Percentiles rank a stretch among this genome's conserved stretches.
phyloP scores from a whole-genome alignment of 2,797 vertebrate species.

The Pachyuromys duprasi region DNA sequence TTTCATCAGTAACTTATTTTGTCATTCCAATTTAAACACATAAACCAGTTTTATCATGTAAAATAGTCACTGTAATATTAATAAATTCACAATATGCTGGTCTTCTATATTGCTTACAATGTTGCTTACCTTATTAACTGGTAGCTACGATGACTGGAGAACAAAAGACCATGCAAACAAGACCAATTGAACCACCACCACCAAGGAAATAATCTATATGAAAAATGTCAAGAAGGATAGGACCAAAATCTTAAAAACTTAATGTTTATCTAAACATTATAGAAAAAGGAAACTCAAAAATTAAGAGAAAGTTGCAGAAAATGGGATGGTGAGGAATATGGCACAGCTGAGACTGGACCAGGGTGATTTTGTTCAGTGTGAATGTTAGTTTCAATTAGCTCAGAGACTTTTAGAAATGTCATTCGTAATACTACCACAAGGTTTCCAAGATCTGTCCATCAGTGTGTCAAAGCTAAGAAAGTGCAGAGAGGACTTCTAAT shows the following conservation, averaged over 20 bases:
- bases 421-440: background rate
- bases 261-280: background rate
- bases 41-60: background rate
- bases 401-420: background rate
- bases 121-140: background rate
- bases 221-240: background rate
- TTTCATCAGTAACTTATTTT: background rate
- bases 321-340: background rate
- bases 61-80: background rate
- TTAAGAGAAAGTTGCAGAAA: background rate
- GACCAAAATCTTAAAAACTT: background rate
- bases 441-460: background rate
- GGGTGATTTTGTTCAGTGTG: background rate
- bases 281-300: background rate
- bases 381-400: background rate
- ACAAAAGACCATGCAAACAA: background rate
- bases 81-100: background rate
- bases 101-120: background rate
- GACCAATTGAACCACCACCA: background rate
- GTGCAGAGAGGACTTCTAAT: background rate
- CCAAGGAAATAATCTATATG: background rate
- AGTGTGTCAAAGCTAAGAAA: background rate
- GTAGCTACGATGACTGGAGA: background rate
- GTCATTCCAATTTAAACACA: constrained; percentile 14
- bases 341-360: background rate